Conservation (phyloP, 1,140 invertebrate genomes). For the Nilaparvata lugens region DNA sequence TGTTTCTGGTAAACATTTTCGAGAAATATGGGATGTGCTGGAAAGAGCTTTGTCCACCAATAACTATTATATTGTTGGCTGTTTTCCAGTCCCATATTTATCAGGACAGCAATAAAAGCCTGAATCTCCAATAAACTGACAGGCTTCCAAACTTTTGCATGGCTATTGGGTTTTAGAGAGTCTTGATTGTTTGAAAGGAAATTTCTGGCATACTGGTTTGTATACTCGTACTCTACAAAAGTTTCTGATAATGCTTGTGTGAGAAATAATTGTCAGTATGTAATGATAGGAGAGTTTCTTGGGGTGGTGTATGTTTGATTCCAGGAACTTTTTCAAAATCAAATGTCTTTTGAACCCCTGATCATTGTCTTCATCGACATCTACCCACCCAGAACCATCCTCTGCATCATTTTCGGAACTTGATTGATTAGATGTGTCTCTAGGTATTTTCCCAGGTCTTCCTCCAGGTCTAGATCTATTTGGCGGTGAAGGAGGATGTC, state of each 20-base stretch:
- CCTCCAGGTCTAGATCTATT: neutral
- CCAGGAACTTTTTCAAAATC: neutral
- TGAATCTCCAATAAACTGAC: neutral
- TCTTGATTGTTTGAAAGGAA: neutral
- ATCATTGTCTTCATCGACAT: slow-evolving; percentile 5
- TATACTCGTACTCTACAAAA: slow-evolving; percentile 11
- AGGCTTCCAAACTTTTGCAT: neutral
- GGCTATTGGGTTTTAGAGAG: neutral
- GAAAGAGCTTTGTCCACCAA: neutral
- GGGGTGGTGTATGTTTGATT: neutral
- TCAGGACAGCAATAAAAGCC: slow-evolving; percentile 5
- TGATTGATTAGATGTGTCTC: neutral
- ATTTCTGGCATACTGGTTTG: slow-evolving; percentile 9
- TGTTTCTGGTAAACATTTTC: slow-evolving; percentile 14
- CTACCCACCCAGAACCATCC: neutral
- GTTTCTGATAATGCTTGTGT: neutral
- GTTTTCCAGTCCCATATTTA: slow-evolving; percentile 8
- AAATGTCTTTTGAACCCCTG: neutral
- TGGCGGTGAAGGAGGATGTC: neutral
- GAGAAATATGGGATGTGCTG: slow-evolving; percentile 10
- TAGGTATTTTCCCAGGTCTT: neutral
- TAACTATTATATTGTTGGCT: neutral
- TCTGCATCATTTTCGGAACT: neutral
- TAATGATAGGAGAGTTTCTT: slow-evolving; percentile 3
- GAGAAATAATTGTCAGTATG: slow-evolving; percentile 8